These are phyloP conservation scores for Dendrolimus punctatus DNA, from an alignment of 1,140 invertebrate genomes.

Conservation along the genomic window DNA sequence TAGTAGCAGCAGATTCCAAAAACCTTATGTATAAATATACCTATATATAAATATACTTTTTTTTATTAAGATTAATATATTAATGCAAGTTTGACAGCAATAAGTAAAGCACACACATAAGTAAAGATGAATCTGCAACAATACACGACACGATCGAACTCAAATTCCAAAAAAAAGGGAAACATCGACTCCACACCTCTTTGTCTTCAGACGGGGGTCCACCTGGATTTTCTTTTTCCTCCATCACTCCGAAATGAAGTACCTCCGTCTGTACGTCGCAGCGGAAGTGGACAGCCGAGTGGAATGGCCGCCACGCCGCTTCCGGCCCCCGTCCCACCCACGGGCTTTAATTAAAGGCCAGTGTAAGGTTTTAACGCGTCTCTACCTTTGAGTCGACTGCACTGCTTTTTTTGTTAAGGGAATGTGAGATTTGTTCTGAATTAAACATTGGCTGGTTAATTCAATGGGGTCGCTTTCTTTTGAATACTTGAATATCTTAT, in stretches of 20 bases:
- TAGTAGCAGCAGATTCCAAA: too few relatives aligned
- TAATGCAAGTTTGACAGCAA: neutral
- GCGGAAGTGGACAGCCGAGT: constrained; percentile 46
- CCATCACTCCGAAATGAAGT: constrained; percentile 55
- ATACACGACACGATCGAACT: constrained; percentile 5
- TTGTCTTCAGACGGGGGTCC: constrained; percentile 27
- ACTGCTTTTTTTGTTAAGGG: constrained; percentile 33
- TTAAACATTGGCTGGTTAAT: too few relatives aligned
- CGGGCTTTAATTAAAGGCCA: constrained; percentile 60
- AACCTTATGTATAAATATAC: too few relatives aligned
- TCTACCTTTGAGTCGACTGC: constrained; percentile 54
- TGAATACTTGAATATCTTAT: too few relatives aligned
- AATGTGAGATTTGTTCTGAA: too few relatives aligned
- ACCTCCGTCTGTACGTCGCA: constrained; percentile 46
- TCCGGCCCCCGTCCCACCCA: constrained; percentile 18
- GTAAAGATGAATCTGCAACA: constrained; percentile 1
- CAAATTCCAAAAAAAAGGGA: neutral
- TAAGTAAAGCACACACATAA: constrained; percentile 1
- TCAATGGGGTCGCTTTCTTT: too few relatives aligned
- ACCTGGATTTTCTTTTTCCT: constrained; percentile 50
- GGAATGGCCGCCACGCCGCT: constrained; percentile 35
- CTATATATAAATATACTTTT: too few relatives aligned
- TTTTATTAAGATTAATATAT: too few relatives aligned
- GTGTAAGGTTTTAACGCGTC: constrained; percentile 61
- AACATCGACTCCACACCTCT: constrained; percentile 17